These are phyloP conservation scores for Cossypha dichroa DNA, from an alignment of 2,797 vertebrate genomes.

Conservation along the genomic window DNA sequence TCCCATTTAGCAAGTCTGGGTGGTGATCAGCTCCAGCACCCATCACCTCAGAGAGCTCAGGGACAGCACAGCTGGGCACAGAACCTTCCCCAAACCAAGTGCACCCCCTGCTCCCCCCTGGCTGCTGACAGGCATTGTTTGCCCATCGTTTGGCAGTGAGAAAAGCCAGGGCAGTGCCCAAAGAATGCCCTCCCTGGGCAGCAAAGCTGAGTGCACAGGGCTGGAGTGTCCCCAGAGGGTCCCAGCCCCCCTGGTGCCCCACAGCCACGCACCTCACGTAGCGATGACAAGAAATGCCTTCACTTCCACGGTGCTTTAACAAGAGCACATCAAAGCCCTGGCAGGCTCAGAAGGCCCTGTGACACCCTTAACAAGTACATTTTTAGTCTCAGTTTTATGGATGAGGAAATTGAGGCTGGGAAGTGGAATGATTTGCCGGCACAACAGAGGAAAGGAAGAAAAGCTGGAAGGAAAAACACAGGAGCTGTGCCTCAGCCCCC, in stretches of 20 bases:
- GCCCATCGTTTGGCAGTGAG: fast-evolving
- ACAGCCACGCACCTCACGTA: neutral
- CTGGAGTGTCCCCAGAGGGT: fast-evolving
- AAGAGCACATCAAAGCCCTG: conserved; percentile 45
- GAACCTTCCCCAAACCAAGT: fast-evolving
- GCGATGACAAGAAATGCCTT: neutral
- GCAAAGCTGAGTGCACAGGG: fast-evolving
- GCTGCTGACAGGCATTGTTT: fast-evolving
- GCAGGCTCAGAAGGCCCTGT: neutral
- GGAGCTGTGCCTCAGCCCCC: fast-evolving
- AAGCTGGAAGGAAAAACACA: neutral
- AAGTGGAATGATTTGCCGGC: neutral
- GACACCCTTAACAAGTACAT: conserved; percentile 26
- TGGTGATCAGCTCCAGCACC: fast-evolving
- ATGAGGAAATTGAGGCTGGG: conserved; percentile 30
- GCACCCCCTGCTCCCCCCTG: fast-evolving
- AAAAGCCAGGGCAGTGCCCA: neutral
- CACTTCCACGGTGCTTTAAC: neutral
- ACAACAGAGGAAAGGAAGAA: neutral
- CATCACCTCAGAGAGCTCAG: neutral
- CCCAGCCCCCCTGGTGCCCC: neutral
- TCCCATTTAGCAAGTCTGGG: fast-evolving
- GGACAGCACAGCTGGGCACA: neutral
- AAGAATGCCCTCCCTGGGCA: fast-evolving
- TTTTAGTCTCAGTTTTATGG: conserved; percentile 61